Evolutionary conservation across 2,113 vertebrate genomes (phyloP).

Genomic region (Benitochromis conjunctus): DNA sequence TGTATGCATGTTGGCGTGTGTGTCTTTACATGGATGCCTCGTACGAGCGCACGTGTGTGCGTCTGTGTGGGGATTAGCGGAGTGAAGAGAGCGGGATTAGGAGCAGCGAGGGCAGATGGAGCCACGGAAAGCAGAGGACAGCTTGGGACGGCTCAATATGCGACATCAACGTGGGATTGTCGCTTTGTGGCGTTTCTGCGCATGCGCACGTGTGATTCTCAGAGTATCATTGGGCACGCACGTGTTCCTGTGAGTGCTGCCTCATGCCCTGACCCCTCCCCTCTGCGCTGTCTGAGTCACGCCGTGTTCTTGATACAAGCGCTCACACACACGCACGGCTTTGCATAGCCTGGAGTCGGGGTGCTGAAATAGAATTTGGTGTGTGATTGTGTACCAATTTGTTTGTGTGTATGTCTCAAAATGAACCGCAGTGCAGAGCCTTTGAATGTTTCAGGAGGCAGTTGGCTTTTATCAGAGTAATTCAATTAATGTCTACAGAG

Average conservation of each 20-base stretch:
- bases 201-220: slow-evolving; percentile 1
- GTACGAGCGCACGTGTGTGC: background rate
- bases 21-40: background rate
- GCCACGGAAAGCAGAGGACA: slow-evolving; percentile 44
- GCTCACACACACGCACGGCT: background rate
- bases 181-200: slow-evolving; percentile 25
- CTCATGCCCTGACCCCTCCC: slow-evolving; percentile 57
- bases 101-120: slow-evolving; percentile 46
- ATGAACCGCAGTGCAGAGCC: background rate
- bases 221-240: slow-evolving; percentile 36
- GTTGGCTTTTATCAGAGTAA: background rate
- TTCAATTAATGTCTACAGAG: background rate
- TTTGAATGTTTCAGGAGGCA: background rate
- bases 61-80: slow-evolving; percentile 9
- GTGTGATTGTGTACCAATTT: background rate
- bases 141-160: slow-evolving; percentile 36
- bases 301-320: background rate
- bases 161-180: slow-evolving; percentile 54
- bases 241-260: slow-evolving; percentile 50
- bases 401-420: background rate
- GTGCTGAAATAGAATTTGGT: slow-evolving; percentile 17
- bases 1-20: background rate
- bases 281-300: slow-evolving; percentile 33
- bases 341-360: slow-evolving; percentile 6
- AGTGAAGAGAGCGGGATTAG: slow-evolving; percentile 39